phyloP scores from a whole-genome alignment of 2,797 vertebrate species.

The Anabas testudineus region DNA sequence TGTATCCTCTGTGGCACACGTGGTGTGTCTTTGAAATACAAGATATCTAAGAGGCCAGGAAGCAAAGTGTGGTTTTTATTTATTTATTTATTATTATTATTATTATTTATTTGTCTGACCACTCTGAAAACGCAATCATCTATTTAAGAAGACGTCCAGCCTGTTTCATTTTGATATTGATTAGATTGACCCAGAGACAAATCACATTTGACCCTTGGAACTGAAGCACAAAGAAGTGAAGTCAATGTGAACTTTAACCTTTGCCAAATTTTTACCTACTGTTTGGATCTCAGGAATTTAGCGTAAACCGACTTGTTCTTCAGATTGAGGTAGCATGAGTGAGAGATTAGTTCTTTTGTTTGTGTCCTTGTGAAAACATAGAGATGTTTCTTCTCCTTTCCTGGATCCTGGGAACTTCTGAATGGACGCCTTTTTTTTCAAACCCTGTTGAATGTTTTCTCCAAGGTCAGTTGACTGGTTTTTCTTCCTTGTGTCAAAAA shows the following conservation, averaged over 20 bases:
- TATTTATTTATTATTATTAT: no score
- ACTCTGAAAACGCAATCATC: slow-evolving; percentile 24
- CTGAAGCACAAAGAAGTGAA: slow-evolving; percentile 22
- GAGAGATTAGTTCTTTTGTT: slow-evolving; percentile 3
- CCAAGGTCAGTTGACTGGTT: slow-evolving; percentile 68
- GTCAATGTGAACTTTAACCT: neutral
- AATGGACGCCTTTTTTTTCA: slow-evolving; percentile 43
- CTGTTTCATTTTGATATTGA: slow-evolving; percentile 52
- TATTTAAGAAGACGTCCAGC: slow-evolving; percentile 34
- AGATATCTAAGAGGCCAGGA: neutral
- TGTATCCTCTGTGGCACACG: neutral
- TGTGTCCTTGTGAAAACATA: slow-evolving; percentile 18
- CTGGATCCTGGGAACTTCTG: slow-evolving; percentile 60
- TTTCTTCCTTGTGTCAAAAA: neutral
- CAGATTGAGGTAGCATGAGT: slow-evolving; percentile 12
- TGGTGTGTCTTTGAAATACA: slow-evolving; percentile 3
- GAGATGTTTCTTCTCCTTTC: slow-evolving; percentile 64
- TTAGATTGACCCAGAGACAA: slow-evolving; percentile 32
- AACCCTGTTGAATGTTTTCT: slow-evolving; percentile 70
- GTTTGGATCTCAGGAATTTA: slow-evolving; percentile 17
- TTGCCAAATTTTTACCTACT: neutral
- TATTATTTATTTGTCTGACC: slow-evolving; percentile 18
- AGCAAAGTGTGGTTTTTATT: slow-evolving; percentile 4
- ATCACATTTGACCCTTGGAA: slow-evolving; percentile 73
- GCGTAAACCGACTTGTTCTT: neutral